A percentile compares a stretch with the other conserved stretches of the same genome.
Conservation (phyloP, 2,113 vertebrate genomes). For the Mus spicilegus region DNA sequence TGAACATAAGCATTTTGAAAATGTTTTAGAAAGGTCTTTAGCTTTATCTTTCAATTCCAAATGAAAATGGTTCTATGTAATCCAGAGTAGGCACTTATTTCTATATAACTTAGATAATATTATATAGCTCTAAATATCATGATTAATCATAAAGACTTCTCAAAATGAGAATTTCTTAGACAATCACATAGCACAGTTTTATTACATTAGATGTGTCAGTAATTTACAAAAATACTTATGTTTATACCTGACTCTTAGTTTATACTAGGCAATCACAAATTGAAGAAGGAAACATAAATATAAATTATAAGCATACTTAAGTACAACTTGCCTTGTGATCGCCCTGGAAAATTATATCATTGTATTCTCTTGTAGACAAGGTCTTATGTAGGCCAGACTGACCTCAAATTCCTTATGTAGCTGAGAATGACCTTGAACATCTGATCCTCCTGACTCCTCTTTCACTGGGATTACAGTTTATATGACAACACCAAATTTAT, state of each 20-base stretch:
- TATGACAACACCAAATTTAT: neutral
- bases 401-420: neutral
- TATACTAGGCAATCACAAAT: neutral
- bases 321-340: neutral
- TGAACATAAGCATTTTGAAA: neutral
- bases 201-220: slow-evolving; percentile 1
- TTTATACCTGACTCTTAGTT: neutral
- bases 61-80: slow-evolving; percentile 47
- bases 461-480: neutral
- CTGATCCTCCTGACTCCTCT: neutral
- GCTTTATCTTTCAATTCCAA: slow-evolving; percentile 60
- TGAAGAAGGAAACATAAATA: neutral
- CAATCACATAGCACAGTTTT: slow-evolving; percentile 19
- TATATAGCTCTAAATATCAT: slow-evolving; percentile 32
- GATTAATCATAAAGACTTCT: slow-evolving; percentile 49
- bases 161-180: slow-evolving; percentile 65
- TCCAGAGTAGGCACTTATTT: slow-evolving; percentile 33
- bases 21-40: slow-evolving; percentile 67
- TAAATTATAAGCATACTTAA: neutral
- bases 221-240: slow-evolving; percentile 23
- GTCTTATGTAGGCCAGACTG: neutral
- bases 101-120: slow-evolving; percentile 59
- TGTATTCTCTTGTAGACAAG: neutral
- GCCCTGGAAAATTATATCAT: neutral
- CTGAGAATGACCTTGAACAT: neutral